A percentile compares a stretch with the other conserved stretches of the same genome.
Conservation (phyloP, 2,113 vertebrate genomes). For the Misgurnus anguillicaudatus region DNA sequence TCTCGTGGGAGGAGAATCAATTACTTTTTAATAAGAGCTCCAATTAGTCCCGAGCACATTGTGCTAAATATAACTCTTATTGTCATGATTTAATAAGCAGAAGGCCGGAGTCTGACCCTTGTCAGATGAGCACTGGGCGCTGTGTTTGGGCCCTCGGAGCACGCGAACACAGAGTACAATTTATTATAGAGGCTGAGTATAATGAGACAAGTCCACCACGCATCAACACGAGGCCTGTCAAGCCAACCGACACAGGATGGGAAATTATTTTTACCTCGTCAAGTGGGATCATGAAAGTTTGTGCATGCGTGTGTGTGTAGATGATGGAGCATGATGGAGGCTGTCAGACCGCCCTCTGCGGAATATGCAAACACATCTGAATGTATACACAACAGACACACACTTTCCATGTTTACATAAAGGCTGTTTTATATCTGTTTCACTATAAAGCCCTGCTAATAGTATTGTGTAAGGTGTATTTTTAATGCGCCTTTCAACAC, state of each 20-base stretch:
- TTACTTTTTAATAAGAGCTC: slow-evolving; percentile 49
- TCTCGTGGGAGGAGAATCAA: slow-evolving; percentile 49
- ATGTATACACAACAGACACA: no score
- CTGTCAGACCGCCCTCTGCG: no score
- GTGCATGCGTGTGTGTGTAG: no score
- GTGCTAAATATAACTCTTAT: slow-evolving; percentile 52
- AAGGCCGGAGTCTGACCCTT: slow-evolving; percentile 34
- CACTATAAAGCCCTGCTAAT: no score
- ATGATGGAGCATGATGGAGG: no score
- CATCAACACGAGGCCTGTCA: slow-evolving; percentile 24
- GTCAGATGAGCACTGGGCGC: slow-evolving; percentile 21
- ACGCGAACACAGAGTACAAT: slow-evolving; percentile 8
- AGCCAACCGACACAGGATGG: not conserved
- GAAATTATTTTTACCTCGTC: not conserved
- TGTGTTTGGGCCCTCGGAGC: slow-evolving; percentile 31
- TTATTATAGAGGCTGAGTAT: slow-evolving; percentile 6
- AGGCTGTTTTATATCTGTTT: no score
- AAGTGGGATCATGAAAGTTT: slow-evolving; percentile 9
- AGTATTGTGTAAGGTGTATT: no score
- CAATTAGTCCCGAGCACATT: slow-evolving; percentile 26
- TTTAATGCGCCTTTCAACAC: no score
- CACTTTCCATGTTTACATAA: no score
- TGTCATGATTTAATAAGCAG: slow-evolving; percentile 57
- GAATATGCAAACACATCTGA: no score
- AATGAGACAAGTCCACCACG: slow-evolving; percentile 14